phyloP scores from a whole-genome alignment of 37 sponge, comb jelly and placozoan genomes.

The Dysidea cf. avara region DNA sequence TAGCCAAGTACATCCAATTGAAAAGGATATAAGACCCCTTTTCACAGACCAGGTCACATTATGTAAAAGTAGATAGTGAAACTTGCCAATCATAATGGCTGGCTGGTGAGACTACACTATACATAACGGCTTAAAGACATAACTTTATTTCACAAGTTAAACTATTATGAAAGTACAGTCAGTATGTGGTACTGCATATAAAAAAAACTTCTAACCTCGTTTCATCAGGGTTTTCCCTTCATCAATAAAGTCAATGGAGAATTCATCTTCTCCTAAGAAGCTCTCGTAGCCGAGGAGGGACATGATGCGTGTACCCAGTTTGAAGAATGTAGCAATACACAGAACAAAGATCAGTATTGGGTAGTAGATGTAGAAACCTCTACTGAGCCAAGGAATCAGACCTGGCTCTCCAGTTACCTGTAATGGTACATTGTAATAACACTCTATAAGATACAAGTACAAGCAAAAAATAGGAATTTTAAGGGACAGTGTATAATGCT shows the following conservation, averaged over 20 bases:
- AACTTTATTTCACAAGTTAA: background rate
- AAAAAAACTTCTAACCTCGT: constrained; percentile 82
- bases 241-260: constrained; percentile 84
- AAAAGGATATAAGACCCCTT: no score
- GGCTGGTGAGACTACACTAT: no score
- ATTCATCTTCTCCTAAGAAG: constrained; percentile 90
- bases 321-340: constrained; percentile 83
- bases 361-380: constrained; percentile 87
- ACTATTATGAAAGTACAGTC: background rate
- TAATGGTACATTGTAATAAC: no score
- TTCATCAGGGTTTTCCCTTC: constrained; percentile 91
- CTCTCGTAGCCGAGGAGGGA: constrained; percentile 82
- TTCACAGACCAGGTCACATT: no score
- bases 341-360: constrained; percentile 81
- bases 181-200: no score
- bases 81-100: no score
- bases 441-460: no score
- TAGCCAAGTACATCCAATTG: no score
- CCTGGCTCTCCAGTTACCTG: constrained; percentile 81
- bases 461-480: no score
- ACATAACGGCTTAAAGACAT: no score
- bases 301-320: constrained; percentile 72
- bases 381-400: constrained; percentile 78
- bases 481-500: no score
- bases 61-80: no score